A percentile compares a stretch with the other conserved stretches of the same genome.
phyloP scores from a whole-genome alignment of 2,888 invertebrate genomes.

The Hylaea fasciaria region DNA sequence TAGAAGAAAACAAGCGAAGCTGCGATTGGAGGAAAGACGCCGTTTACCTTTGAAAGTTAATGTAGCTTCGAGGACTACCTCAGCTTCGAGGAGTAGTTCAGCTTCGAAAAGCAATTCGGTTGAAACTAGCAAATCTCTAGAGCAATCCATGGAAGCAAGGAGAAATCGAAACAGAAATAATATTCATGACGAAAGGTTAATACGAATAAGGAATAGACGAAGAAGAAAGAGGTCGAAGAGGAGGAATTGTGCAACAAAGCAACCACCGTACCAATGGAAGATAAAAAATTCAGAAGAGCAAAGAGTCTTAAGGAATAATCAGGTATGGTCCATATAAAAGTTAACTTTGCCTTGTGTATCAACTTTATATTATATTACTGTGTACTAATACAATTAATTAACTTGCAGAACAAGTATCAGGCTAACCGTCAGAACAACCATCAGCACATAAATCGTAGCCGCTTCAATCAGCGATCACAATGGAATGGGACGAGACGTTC shows the following conservation, averaged over 20 bases:
- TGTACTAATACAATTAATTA: conserved; percentile 2
- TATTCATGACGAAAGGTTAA: conserved; percentile 54
- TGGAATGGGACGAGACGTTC: conserved; percentile 52
- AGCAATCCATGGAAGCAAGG: conserved; percentile 49
- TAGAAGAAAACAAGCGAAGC: conserved; percentile 65
- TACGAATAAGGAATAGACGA: conserved; percentile 66
- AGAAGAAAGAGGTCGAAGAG: conserved; percentile 72
- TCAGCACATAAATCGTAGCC: conserved; percentile 59
- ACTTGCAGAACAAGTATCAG: conserved; percentile 59
- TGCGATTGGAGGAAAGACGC: conserved; percentile 67
- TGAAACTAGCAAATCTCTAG: conserved; percentile 65
- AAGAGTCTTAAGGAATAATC: conserved; percentile 49
- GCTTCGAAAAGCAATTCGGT: conserved; percentile 62
- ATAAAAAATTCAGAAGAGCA: conserved; percentile 56
- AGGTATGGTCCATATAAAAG: conserved; percentile 41
- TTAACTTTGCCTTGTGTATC: not conserved
- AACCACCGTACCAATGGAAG: conserved; percentile 76
- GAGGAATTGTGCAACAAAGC: conserved; percentile 72
- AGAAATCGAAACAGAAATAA: conserved; percentile 54
- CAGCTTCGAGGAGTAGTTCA: conserved; percentile 43
- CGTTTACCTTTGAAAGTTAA: conserved; percentile 58
- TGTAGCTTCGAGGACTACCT: conserved; percentile 49
- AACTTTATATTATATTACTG: not conserved
- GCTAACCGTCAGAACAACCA: conserved; percentile 50
- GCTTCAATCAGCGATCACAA: conserved; percentile 42